Base-by-base conservation (phyloP, 2,888 invertebrate species). In the Zonitis immaculata region DNA sequence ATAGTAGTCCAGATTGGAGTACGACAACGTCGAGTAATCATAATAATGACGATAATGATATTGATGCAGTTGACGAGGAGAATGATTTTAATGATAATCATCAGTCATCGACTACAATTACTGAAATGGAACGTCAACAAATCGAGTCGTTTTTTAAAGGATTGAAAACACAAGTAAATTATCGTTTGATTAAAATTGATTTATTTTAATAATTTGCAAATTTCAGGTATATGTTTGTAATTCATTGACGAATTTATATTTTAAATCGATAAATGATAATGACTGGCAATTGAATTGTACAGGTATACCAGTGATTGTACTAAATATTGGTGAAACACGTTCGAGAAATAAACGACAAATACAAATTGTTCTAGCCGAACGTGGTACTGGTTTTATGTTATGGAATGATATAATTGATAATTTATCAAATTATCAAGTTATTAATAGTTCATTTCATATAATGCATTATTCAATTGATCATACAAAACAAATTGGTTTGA, bases 401-500 rank as follows among this genome's bases (percentile, higher is more conserved):
- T 91, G 91, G 91, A 82, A 82, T 61, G 91, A 91, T 74, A 84
- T 83, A 45, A 86, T 91, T 62, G 89, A 90, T 74, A 88, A 89
- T 71, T 76, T 90, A 58, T 86, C 87, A 7, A 82, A 85, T 52
- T 91, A 91, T 77, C 83, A 82, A 70, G 80, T 83, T 12, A 81
- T 83, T 12, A 85, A 86, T 1, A 83, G 84, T 35, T 84, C 87
- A 32, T 91, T 91, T 71, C 91, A 91, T 73, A 91, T 90, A 35
- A 85, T 91, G 86, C 86, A 86, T 73, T 78, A 87, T 61, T 89
- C 89, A 9, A 79, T 81, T 27, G 90, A 91, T 72, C 89, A 89
- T 74, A 83, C 86, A 54, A 82, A 85, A 62, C 79, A 88, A 68
- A 86, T 88, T 47, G 91, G 91, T 6, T 81, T 91, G 63, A 88